phyloP scores from a whole-genome alignment of 2,888 invertebrate species.

The Carpatolechia fugitivella region DNA sequence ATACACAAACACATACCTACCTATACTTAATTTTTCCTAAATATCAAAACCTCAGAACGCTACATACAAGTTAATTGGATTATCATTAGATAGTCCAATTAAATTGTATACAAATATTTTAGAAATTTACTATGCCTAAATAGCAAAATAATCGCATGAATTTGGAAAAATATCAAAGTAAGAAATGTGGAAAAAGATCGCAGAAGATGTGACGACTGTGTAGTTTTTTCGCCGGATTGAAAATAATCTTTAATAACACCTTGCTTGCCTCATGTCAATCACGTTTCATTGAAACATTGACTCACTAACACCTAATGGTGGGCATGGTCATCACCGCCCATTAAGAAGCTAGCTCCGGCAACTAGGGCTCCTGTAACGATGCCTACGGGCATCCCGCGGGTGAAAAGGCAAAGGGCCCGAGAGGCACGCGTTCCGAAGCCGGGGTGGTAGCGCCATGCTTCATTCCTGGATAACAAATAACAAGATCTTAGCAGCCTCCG shows the following conservation, averaged over 20 bases:
- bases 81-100: not conserved
- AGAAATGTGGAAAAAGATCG: too few species aligned
- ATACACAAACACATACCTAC: too few species aligned
- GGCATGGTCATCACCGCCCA: conserved; percentile 57
- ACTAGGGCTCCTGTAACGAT: conserved; percentile 55
- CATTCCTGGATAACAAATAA: conserved; percentile 84
- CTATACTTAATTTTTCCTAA: too few species aligned
- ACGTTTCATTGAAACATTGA: too few species aligned
- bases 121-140: not conserved
- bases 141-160: too few species aligned
- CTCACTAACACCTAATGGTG: conserved; percentile 14
- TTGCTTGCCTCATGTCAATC: too few species aligned
- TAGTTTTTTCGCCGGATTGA: too few species aligned
- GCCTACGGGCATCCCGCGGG: conserved; percentile 84
- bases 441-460: conserved; percentile 88
- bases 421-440: conserved; percentile 77
- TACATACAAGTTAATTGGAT: not conserved
- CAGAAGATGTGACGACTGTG: too few species aligned
- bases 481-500: too few species aligned
- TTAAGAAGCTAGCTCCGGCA: conserved; percentile 37
- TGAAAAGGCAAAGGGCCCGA: conserved; percentile 67
- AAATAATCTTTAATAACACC: too few species aligned
- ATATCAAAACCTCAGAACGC: not conserved
- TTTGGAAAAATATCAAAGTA: too few species aligned
- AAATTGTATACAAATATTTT: not conserved